A percentile compares a stretch with the other conserved stretches of the same genome.
These are phyloP conservation scores for Dastarcus helophoroides DNA, from an alignment of 2,888 invertebrate species.

Conservation along the genomic window DNA sequence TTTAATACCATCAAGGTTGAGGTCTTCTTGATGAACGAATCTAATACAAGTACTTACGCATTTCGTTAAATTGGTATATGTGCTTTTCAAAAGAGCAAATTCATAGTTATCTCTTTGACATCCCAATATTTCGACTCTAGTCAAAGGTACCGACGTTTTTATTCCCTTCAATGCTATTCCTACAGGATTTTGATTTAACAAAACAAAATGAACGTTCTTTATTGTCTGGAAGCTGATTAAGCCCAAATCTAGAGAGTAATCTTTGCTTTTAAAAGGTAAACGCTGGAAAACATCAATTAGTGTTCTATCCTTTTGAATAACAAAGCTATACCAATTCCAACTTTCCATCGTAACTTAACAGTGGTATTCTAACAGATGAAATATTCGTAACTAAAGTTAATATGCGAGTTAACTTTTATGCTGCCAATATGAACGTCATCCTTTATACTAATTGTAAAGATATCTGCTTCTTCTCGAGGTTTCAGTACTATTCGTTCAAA, in stretches of 20 bases:
- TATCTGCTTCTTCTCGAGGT: slow-evolving; percentile 44
- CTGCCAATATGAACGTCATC: slow-evolving; percentile 38
- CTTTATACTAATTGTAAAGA: slow-evolving; percentile 47
- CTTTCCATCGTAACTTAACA: slow-evolving; percentile 63
- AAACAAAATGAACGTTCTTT: slow-evolving; percentile 58
- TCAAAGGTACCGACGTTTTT: slow-evolving; percentile 48
- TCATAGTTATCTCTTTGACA: slow-evolving; percentile 42
- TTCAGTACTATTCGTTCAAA: slow-evolving; percentile 48
- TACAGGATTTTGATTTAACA: slow-evolving; percentile 67
- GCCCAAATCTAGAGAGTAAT: slow-evolving; percentile 48
- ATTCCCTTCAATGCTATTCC: slow-evolving; percentile 50
- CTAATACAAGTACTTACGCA: slow-evolving; percentile 21
- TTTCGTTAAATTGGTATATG: slow-evolving; percentile 32
- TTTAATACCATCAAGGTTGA: no score
- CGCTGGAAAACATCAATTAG: slow-evolving; percentile 29
- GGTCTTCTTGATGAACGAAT: slow-evolving; percentile 3
- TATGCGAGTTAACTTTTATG: slow-evolving; percentile 49
- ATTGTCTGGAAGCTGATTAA: slow-evolving; percentile 51
- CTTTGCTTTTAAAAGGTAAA: slow-evolving; percentile 33
- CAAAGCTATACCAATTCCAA: slow-evolving; percentile 43
- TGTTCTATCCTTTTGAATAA: not conserved
- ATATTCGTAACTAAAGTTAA: slow-evolving; percentile 61
- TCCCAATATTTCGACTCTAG: slow-evolving; percentile 48
- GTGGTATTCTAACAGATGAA: slow-evolving; percentile 56
- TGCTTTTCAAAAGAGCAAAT: slow-evolving; percentile 30